Evolutionary conservation across 2,888 invertebrate species (phyloP).

Genomic region (Andrena haemorrhoa): DNA sequence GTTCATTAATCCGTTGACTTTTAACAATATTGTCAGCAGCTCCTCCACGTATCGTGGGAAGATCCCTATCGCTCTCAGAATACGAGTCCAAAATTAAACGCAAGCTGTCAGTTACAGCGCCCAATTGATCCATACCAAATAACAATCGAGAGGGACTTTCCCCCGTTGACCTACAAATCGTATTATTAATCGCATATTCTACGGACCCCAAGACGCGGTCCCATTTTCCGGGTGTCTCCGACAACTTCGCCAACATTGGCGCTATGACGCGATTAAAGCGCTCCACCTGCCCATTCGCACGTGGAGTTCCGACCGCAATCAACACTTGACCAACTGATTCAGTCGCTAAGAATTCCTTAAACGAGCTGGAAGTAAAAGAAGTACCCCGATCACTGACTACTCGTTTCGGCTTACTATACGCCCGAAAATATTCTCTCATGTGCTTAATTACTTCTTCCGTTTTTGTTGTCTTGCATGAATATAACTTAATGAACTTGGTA

Average conservation of each 20-base stretch:
- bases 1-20: background rate
- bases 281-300: slow-evolving; percentile 25
- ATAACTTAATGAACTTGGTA: slow-evolving; percentile 21
- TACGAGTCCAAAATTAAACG: no score
- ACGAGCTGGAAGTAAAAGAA: slow-evolving; percentile 8
- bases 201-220: background rate
- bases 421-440: slow-evolving; percentile 15
- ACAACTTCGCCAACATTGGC: slow-evolving; percentile 8
- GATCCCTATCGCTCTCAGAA: no score
- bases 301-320: slow-evolving; percentile 21
- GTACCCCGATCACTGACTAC: slow-evolving; percentile 15
- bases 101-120: no score
- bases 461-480: slow-evolving; percentile 22
- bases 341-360: background rate
- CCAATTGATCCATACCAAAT: background rate
- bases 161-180: background rate
- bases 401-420: slow-evolving; percentile 18
- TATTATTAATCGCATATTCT: slow-evolving; percentile 9
- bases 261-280: slow-evolving; percentile 6
- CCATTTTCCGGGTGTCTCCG: background rate
- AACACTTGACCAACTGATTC: slow-evolving; percentile 20
- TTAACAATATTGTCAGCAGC: background rate
- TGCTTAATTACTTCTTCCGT: slow-evolving; percentile 18
- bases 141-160: background rate
- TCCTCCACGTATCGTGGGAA: no score